These are phyloP conservation scores for Propithecus perrieri DNA, from an alignment of 2,797 vertebrate genomes.

Conservation along the genomic window DNA sequence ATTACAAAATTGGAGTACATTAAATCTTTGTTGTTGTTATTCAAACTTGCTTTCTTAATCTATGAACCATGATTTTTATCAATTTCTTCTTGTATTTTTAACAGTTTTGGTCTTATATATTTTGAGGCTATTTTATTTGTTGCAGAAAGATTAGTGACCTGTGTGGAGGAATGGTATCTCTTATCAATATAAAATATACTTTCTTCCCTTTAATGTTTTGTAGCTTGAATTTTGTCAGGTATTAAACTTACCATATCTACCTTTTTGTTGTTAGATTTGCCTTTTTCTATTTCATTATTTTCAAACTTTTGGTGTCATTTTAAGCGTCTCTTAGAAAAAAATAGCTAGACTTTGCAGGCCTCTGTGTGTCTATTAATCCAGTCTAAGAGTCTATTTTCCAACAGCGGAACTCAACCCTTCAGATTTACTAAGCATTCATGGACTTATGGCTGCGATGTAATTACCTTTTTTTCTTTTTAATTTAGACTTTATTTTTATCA, in stretches of 20 bases:
- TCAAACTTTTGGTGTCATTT: neutral
- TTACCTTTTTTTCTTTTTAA: neutral
- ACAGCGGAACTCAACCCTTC: neutral
- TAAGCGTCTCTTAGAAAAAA: neutral
- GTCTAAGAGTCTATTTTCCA: neutral
- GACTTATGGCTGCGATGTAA: neutral
- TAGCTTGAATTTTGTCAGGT: neutral
- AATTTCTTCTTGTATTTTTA: slow-evolving; percentile 17
- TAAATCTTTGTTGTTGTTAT: neutral
- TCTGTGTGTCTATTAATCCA: neutral
- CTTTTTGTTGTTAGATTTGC: neutral
- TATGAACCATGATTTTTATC: neutral
- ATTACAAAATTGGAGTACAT: slow-evolving; percentile 25
- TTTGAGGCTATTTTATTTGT: neutral
- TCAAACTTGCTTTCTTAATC: slow-evolving; percentile 19
- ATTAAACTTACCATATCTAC: slow-evolving; percentile 23
- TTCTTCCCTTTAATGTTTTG: neutral
- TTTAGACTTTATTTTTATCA: neutral
- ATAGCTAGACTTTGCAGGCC: neutral
- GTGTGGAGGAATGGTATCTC: neutral
- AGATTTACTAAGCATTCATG: slow-evolving; percentile 14
- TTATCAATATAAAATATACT: neutral
- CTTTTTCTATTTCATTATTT: slow-evolving; percentile 3
- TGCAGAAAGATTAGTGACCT: neutral
- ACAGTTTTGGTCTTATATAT: neutral